Percentiles rank a stretch among this genome's conserved stretches.
Evolutionary conservation across 2,888 invertebrate genomes (phyloP).

Genomic region (Arrhopalites spinosus): DNA sequence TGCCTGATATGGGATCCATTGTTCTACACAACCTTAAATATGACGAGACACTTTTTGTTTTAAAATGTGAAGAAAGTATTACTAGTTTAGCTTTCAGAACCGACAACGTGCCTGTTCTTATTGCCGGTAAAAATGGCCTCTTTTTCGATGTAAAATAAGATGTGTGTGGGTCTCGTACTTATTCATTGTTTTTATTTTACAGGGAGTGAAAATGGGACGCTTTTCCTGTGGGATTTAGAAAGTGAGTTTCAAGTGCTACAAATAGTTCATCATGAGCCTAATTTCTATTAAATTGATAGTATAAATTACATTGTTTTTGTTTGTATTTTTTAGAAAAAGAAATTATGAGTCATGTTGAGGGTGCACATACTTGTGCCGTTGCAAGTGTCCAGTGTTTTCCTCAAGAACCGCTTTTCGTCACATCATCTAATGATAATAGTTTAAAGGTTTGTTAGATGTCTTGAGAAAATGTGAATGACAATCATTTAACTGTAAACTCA

Average conservation of each 20-base stretch:
- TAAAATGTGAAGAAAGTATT: slow-evolving; percentile 90
- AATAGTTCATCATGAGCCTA: too few species aligned
- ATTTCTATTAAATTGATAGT: too few species aligned
- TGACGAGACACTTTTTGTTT: slow-evolving; percentile 81
- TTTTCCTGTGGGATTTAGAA: slow-evolving; percentile 91
- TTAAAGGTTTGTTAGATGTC: slow-evolving; percentile 40
- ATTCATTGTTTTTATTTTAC: too few species aligned
- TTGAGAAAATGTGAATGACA: not conserved
- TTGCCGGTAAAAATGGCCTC: slow-evolving; percentile 62
- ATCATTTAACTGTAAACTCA: not conserved
- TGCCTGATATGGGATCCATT: slow-evolving; percentile 76
- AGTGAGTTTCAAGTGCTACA: too few species aligned
- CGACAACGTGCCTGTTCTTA: slow-evolving; percentile 84
- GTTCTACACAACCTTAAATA: slow-evolving; percentile 84
- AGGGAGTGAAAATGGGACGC: slow-evolving; percentile 79
- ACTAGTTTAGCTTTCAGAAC: slow-evolving; percentile 83
- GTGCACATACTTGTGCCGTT: slow-evolving; percentile 77
- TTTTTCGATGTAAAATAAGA: too few species aligned
- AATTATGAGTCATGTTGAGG: slow-evolving; percentile 77
- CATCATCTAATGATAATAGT: slow-evolving; percentile 79
- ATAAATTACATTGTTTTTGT: too few species aligned
- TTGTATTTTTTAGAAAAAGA: slow-evolving; percentile 67
- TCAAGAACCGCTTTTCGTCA: slow-evolving; percentile 86
- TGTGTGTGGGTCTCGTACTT: too few species aligned
- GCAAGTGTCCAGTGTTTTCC: slow-evolving; percentile 82